Percentiles rank a stretch among this genome's conserved stretches.
These are phyloP conservation scores for Leptinotarsa rubiginosa DNA, from an alignment of 2,888 invertebrate genomes.

Conservation along the genomic window DNA sequence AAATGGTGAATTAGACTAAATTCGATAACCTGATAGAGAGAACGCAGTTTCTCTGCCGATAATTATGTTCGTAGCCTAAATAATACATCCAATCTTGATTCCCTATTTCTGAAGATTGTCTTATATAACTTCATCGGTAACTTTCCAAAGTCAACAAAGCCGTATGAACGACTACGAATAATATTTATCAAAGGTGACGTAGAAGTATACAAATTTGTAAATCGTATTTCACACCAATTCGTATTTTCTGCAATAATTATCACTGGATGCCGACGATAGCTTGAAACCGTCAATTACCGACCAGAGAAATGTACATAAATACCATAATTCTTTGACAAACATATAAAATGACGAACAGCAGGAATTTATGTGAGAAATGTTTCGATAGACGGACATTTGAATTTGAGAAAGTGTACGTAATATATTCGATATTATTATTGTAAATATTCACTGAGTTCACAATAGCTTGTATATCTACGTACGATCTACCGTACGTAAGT, in stretches of 20 bases:
- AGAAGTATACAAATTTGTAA: neutral
- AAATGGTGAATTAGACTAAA: too few relatives aligned
- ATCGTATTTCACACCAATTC: slow-evolving; percentile 1
- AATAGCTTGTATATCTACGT: too few relatives aligned
- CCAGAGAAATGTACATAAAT: neutral
- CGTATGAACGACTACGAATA: neutral
- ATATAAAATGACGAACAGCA: neutral
- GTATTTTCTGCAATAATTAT: neutral
- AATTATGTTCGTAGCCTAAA: too few relatives aligned
- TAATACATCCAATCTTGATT: too few relatives aligned
- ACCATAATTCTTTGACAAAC: neutral
- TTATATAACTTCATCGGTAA: neutral
- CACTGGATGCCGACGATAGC: neutral
- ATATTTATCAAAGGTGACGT: slow-evolving; percentile 5
- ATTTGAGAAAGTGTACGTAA: too few relatives aligned
- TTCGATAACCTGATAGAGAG: too few relatives aligned
- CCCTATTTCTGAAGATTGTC: too few relatives aligned
- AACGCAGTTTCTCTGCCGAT: too few relatives aligned
- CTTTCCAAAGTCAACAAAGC: neutral
- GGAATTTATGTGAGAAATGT: neutral
- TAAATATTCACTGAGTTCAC: too few relatives aligned
- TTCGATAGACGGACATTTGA: neutral
- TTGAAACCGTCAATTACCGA: neutral
- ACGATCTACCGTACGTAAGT: too few relatives aligned
- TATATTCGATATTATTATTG: too few relatives aligned